Evolutionary conservation across 2,888 invertebrate species (phyloP), one percentile per base, ranked within the genome.

Genomic region (Protodeltote pygarga): DNA sequence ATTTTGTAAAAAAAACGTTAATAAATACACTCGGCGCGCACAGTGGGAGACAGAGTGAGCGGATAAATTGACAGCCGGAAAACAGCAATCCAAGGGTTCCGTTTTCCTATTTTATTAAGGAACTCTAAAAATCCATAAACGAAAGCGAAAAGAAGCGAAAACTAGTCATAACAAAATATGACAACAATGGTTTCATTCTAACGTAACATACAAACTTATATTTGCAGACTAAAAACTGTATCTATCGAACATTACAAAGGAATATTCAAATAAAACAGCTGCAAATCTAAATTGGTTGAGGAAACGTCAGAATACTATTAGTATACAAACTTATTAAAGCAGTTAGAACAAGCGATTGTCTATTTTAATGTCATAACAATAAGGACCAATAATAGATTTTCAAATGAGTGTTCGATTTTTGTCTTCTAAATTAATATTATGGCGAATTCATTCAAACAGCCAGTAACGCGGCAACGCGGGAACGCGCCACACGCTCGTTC

Each of bases 381-480:
- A 69, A 49, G 48, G 35, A 16, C 33, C 4, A 40, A 8, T 5
- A 21, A 10, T 15, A 1, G 8, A 0, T 6, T 37, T 23, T 32
- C 5, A 3, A 28, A 10, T 27, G 25, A 19, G 24, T 23, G 23
- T 37, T 19, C 27, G 41, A 47, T 37, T 37, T 44, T 9, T 9
- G 3, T 25, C 21, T 15, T 21, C 46, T 58, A 40, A 44, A 47
- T 59, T 54, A 54, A n/a, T 45, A 51, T 17, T 40, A 50, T 42
- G 37, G 40, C 16, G 42, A 61, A 52, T 64, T 54, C 68, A 2
- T 40, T 10, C 13, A 17, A 13, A 38, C 17, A 87, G 88, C 38
- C 17, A 87, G 88, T 87, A 55, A 75, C 83, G 87, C 88, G 88
- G 79, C 82, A 85, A 85, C 76, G 66, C 75, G 80, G n/a, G n/a